Base-by-base conservation (phyloP, 1,140 invertebrate genomes). In the Delia radicum region DNA sequence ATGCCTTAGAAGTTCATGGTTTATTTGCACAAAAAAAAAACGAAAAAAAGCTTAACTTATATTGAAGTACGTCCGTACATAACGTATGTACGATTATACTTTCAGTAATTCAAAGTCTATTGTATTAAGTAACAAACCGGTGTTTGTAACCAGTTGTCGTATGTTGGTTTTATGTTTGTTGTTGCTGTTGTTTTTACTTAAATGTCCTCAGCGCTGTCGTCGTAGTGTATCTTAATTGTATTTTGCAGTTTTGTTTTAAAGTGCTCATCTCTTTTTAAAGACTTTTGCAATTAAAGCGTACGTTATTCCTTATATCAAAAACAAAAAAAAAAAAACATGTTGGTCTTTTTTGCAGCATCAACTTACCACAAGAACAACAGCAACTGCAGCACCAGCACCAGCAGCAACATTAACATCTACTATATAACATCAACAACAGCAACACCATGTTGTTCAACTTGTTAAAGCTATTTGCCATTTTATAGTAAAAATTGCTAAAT, bases 191-290 rank as follows among this genome's bases (percentile, higher is more conserved):
- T 69, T 12, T 18, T 33, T 33, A 33, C 65, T 69, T 69, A 37
- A 69, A 69, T 69, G 65, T 69, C 65, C 29, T 69, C 65, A 31
- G 33, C 65, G 31, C 21, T 65, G n/a, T 18, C 21, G 48, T 55
- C 48, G 48, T 33, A n/a, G 31, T 69, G 65, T 69, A 69, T 69
- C 65, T 69, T 69, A 69, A 69, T 69, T 69, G 65, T 69, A 37
- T 31, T 37, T 69, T 69, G 65, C 29, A 69, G 65, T 33, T 69
- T 69, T 69, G 65, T 69, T 69, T 33, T 69, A 69, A 37, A 69
- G 65, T 37, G 65, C 65, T 33, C 29, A 69, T 69, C 65, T 69
- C 18, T 12, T 69, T 69, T 69, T 69, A 37, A 37, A 69, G 63
- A 21, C 15, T 18, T 55, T 55, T 55, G 29, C n/a, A 18, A 69